A percentile compares a stretch with the other conserved stretches of the same genome.
Conservation (phyloP, 2,797 vertebrate species). For the Galagoides demidoff region DNA sequence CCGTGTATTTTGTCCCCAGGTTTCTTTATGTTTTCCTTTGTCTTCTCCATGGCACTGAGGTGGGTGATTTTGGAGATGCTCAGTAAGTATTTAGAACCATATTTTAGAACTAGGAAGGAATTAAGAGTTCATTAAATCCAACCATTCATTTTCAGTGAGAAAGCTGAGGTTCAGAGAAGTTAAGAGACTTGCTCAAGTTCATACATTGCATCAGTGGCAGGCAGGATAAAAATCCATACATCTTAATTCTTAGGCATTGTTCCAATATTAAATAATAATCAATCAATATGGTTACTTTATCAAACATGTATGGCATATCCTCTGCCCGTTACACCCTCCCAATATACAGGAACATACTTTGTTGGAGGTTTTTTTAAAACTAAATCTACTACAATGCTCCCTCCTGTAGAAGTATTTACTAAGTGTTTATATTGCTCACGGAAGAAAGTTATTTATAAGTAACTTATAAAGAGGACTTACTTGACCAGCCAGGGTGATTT, state of each 20-base stretch:
- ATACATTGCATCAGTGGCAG: background rate
- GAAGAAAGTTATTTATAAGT: conserved; percentile 78
- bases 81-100: background rate
- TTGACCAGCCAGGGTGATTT: conserved; percentile 73
- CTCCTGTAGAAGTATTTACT: conserved; percentile 73
- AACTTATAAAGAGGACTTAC: conserved; percentile 82
- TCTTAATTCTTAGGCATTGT: conserved; percentile 1
- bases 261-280: conserved; percentile 5
- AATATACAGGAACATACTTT: background rate
- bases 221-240: background rate
- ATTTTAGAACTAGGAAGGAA: background rate
- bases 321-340: background rate
- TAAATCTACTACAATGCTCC: conserved; percentile 58
- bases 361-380: conserved; percentile 40
- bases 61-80: background rate
- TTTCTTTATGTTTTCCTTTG: background rate
- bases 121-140: background rate
- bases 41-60: background rate
- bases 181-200: background rate
- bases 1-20: background rate
- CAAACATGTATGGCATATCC: background rate
- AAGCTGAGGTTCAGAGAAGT: background rate
- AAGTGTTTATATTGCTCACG: conserved; percentile 76
- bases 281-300: background rate
- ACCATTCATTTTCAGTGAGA: conserved; percentile 4